These are phyloP conservation scores for Virgularia gustaviana DNA, from an alignment of 92 coral and sea anemone species.

Conservation along the genomic window DNA sequence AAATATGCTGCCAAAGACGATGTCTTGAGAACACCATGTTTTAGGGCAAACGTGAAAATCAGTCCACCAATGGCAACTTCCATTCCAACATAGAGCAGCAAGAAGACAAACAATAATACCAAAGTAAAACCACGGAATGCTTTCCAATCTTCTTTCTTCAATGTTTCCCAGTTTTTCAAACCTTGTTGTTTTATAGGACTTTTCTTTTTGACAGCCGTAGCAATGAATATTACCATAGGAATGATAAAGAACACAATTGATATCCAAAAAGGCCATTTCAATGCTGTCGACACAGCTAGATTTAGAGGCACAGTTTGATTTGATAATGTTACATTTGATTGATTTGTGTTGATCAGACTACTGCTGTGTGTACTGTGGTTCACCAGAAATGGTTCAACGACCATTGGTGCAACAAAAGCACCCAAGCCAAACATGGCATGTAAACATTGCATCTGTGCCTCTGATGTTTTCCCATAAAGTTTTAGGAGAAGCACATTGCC, in stretches of 20 bases:
- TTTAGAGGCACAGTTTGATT: not conserved
- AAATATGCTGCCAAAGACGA: constrained; percentile 64
- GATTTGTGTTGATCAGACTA: not conserved
- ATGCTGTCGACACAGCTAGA: constrained; percentile 17
- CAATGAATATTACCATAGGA: constrained; percentile 64
- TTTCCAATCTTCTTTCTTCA: constrained; percentile 47
- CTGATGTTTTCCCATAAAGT: constrained; percentile 72
- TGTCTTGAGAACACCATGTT: constrained; percentile 46
- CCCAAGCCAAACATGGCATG: constrained; percentile 89
- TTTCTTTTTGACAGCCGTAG: constrained; percentile 43
- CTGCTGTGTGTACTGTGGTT: not conserved
- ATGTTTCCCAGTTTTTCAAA: constrained; percentile 1
- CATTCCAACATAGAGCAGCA: constrained; percentile 78
- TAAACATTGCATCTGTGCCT: constrained; percentile 72
- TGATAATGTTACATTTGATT: not conserved
- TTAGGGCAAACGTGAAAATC: constrained; percentile 65
- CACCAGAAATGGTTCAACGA: constrained; percentile 69
- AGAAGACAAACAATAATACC: constrained; percentile 61
- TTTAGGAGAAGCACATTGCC: constrained; percentile 78
- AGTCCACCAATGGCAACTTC: constrained; percentile 87
- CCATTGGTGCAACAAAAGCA: constrained; percentile 73
- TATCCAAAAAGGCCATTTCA: constrained; percentile 78
- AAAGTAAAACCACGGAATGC: constrained; percentile 57
- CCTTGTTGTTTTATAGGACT: constrained; percentile 46
- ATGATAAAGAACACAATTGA: constrained; percentile 57